Percentiles rank a stretch among this genome's conserved stretches.
Conservation (phyloP, 1,140 invertebrate genomes). For the Bombus soroeensis region DNA sequence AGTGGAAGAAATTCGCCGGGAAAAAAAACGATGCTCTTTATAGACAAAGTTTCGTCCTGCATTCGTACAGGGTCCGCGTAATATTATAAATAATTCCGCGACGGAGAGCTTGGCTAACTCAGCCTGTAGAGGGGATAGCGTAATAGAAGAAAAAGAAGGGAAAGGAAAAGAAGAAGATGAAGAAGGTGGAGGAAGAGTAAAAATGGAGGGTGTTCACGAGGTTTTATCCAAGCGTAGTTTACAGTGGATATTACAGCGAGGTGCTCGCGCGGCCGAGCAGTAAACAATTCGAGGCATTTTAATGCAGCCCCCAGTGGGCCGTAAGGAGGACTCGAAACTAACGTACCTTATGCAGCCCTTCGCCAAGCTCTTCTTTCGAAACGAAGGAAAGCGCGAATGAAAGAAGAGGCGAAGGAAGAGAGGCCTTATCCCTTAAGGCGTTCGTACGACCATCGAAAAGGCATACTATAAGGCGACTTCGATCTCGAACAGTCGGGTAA, state of each 20-base stretch:
- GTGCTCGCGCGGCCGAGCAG: constrained; percentile 37
- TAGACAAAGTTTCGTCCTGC: constrained; percentile 55
- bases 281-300: constrained; percentile 75
- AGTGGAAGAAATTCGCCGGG: not conserved
- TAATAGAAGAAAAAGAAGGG: not conserved
- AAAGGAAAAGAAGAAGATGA: not conserved
- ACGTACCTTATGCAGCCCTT: constrained; percentile 42
- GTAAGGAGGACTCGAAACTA: constrained; percentile 68
- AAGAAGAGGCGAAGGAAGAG: constrained; percentile 32
- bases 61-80: constrained; percentile 32
- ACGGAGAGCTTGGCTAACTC: not conserved
- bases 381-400: constrained; percentile 54
- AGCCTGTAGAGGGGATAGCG: not conserved
- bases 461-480: constrained; percentile 63
- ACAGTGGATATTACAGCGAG: constrained; percentile 67
- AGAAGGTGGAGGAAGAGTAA: not conserved
- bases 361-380: constrained; percentile 45
- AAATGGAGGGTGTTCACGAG: constrained; percentile 16
- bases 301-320: constrained; percentile 67
- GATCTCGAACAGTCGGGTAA: constrained; percentile 60
- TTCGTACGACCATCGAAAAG: constrained; percentile 62
- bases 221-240: constrained; percentile 64
- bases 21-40: constrained; percentile 45
- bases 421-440: constrained; percentile 68
- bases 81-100: constrained; percentile 62